Conservation (phyloP, 2,113 vertebrate genomes). For the Etheostoma cragini region DNA sequence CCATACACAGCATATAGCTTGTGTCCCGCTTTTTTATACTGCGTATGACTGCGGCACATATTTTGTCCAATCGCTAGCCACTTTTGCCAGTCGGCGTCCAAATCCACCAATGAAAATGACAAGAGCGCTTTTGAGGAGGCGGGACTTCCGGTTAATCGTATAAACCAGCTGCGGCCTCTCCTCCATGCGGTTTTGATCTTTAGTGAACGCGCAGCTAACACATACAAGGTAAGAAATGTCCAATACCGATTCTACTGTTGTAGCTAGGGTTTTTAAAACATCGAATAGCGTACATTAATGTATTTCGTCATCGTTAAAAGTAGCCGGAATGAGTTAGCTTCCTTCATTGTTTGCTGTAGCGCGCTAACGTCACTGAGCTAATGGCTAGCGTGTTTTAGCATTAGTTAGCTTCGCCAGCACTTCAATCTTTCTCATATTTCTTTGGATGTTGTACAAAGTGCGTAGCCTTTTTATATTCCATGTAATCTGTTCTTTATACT, state of each 20-base stretch:
- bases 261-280: accelerated
- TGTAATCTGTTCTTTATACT: accelerated
- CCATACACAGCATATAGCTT: background rate
- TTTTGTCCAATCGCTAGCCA: slow-evolving; percentile 53
- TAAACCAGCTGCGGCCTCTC: slow-evolving; percentile 75
- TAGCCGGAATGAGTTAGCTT: background rate
- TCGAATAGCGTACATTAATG: accelerated
- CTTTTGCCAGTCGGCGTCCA: background rate
- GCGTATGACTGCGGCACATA: slow-evolving; percentile 41
- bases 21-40: slow-evolving; percentile 63
- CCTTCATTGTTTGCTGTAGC: slow-evolving; percentile 33
- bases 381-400: background rate
- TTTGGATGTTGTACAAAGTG: background rate
- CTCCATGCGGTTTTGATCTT: slow-evolving; percentile 77
- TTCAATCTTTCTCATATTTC: background rate
- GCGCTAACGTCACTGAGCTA: background rate
- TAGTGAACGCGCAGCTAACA: slow-evolving; percentile 25
- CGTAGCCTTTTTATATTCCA: accelerated
- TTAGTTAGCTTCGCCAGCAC: slow-evolving; percentile 21
- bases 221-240: slow-evolving; percentile 61
- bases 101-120: slow-evolving; percentile 61
- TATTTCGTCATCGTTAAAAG: accelerated
- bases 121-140: slow-evolving; percentile 13
- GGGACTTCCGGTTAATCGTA: slow-evolving; percentile 73
- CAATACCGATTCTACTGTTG: accelerated